A percentile compares a stretch with the other conserved stretches of the same genome.
Conservation (phyloP, 2,113 vertebrate genomes). For the Aphyosemion australe region DNA sequence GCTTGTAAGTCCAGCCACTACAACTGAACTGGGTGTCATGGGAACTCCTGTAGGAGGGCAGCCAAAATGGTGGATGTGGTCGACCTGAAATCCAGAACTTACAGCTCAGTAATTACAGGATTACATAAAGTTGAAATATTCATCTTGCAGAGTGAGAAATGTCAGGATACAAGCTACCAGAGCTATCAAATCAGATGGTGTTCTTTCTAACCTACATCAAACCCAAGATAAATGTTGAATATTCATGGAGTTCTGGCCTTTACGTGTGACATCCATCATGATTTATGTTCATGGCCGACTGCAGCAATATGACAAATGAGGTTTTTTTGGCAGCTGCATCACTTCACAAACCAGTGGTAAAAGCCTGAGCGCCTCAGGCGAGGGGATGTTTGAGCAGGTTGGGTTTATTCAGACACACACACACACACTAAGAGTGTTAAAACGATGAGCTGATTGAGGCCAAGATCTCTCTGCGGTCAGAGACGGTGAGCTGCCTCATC, state of each 20-base stretch:
- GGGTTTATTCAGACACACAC: slow-evolving; percentile 9
- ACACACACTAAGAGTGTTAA: neutral
- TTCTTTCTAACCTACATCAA: slow-evolving; percentile 4
- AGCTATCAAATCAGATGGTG: slow-evolving; percentile 32
- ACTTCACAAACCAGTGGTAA: slow-evolving; percentile 46
- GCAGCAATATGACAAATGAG: slow-evolving; percentile 42
- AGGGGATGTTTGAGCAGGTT: slow-evolving; percentile 25
- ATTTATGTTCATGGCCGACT: slow-evolving; percentile 37
- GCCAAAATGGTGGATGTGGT: slow-evolving; percentile 42
- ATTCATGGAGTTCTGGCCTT: slow-evolving; percentile 34
- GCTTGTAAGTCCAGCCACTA: neutral
- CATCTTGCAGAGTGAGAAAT: slow-evolving; percentile 26
- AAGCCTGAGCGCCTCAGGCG: slow-evolving; percentile 16
- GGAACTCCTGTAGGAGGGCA: slow-evolving; percentile 4
- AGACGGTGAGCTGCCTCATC: slow-evolving; percentile 1
- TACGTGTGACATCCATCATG: slow-evolving; percentile 23
- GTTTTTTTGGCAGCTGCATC: slow-evolving; percentile 33
- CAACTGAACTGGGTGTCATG: slow-evolving; percentile 8
- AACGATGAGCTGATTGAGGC: slow-evolving; percentile 24
- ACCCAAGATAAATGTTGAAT: slow-evolving; percentile 37
- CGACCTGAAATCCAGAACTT: slow-evolving; percentile 50
- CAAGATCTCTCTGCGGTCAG: slow-evolving; percentile 19
- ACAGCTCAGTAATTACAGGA: slow-evolving; percentile 41
- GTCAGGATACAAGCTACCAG: slow-evolving; percentile 31
- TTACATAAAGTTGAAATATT: slow-evolving; percentile 37